These are phyloP conservation scores for Cyprinus carpio DNA, from an alignment of 2,113 vertebrate species.

Conservation along the genomic window DNA sequence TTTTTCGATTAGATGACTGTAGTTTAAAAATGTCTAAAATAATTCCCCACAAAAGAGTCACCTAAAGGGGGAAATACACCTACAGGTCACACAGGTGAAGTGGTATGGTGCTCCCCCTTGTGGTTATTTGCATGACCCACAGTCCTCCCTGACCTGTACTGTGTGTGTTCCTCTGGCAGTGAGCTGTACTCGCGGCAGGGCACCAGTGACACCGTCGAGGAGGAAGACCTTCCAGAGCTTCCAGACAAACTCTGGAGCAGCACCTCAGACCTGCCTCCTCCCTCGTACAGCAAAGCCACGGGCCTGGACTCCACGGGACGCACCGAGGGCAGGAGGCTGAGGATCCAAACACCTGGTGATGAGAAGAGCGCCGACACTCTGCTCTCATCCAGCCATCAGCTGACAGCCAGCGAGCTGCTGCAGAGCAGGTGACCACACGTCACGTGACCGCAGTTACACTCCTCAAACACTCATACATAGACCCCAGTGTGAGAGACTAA, in stretches of 20 bases:
- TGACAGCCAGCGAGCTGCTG: conserved; percentile 91
- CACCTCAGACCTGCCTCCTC: conserved; percentile 48
- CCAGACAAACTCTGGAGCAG: conserved; percentile 26
- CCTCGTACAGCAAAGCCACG: conserved; percentile 90
- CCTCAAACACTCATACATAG: no score
- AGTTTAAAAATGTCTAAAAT: no score
- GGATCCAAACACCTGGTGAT: conserved; percentile 73
- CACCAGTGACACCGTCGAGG: conserved; percentile 82
- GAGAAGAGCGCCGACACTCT: conserved; percentile 73
- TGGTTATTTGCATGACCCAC: not conserved
- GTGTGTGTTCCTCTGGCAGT: conserved; percentile 18
- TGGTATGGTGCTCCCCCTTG: no score
- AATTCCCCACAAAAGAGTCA: no score
- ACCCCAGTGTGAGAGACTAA: no score
- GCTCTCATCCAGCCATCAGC: conserved; percentile 81
- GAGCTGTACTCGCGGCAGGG: conserved; percentile 81
- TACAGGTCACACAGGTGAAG: no score
- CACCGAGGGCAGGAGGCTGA: conserved; percentile 70
- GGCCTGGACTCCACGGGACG: conserved; percentile 81
- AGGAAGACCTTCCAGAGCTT: conserved; percentile 70
- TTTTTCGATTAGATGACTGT: no score
- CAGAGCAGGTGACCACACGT: conserved; percentile 80
- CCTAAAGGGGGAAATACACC: no score
- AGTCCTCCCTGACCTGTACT: not conserved
- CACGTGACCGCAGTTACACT: not conserved